phyloP scores from a whole-genome alignment of 2,113 vertebrate genomes.

The Festucalex cinctus region DNA sequence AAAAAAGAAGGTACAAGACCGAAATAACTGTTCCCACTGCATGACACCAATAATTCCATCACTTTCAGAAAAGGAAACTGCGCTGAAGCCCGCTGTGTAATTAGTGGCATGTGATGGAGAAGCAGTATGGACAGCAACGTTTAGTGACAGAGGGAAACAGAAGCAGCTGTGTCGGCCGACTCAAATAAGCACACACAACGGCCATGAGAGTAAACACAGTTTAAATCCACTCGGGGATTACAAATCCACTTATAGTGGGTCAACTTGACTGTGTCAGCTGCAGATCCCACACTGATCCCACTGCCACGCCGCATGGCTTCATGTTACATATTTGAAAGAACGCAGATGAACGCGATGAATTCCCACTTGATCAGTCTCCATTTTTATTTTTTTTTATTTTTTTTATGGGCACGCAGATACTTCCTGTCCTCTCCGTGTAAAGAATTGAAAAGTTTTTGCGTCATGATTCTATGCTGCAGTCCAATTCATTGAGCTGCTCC shows the following conservation, averaged over 20 bases:
- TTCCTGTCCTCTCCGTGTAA: not conserved
- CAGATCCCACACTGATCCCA: conserved; percentile 45
- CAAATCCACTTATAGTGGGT: conserved; percentile 68
- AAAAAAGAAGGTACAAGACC: conserved; percentile 8
- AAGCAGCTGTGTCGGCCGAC: conserved; percentile 50
- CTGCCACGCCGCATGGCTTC: conserved; percentile 35
- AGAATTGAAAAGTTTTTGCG: no score
- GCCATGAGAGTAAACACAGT: conserved; percentile 58
- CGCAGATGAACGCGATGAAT: conserved; percentile 25
- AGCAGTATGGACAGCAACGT: conserved; percentile 28
- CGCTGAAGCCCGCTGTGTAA: conserved; percentile 14
- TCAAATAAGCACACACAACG: conserved; percentile 30
- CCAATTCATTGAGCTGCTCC: no score
- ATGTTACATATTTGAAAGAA: conserved; percentile 40
- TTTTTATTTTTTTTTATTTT: conserved; percentile 2
- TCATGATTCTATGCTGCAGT: no score
- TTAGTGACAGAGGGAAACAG: conserved; percentile 38
- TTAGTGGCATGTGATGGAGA: conserved; percentile 37
- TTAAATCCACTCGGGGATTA: conserved; percentile 67
- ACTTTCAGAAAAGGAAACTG: conserved; percentile 11
- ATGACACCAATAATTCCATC: conserved; percentile 15
- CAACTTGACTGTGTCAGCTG: conserved; percentile 56
- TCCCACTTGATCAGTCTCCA: conserved; percentile 15
- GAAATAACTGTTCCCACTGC: conserved; percentile 16
- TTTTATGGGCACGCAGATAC: not conserved